Conservation (phyloP, 2,113 vertebrate genomes). For the Rhegmatorhina hoffmannsi region DNA sequence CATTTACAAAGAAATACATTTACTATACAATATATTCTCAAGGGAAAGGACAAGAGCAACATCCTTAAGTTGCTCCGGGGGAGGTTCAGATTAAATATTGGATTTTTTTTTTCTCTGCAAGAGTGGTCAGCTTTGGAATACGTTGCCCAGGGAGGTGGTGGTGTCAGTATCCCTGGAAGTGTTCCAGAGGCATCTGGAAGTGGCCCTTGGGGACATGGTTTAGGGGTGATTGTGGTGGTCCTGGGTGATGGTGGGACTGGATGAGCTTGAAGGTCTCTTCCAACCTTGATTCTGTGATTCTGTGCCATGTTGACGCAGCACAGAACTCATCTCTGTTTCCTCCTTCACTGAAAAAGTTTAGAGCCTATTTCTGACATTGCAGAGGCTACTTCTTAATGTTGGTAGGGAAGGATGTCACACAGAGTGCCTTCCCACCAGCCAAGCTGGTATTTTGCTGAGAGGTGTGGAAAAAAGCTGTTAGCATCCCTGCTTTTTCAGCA, state of each 20-base stretch:
- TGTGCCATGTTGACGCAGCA: background rate
- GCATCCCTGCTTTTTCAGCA: background rate
- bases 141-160: background rate
- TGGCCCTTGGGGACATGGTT: background rate
- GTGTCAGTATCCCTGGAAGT: background rate
- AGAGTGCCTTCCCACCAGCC: background rate
- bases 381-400: background rate
- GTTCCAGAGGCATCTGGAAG: background rate
- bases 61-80: background rate
- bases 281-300: background rate
- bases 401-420: background rate
- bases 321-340: background rate
- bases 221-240: background rate
- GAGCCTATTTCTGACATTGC: background rate
- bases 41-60: background rate
- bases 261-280: rapidly evolving
- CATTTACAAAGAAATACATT: background rate
- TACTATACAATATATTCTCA: background rate
- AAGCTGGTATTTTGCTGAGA: background rate
- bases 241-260: background rate
- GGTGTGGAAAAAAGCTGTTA: background rate
- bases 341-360: background rate
- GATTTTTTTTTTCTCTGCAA: background rate
- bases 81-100: background rate
- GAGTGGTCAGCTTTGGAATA: background rate